Evolutionary conservation across 2,113 vertebrate species (phyloP), one percentile per base, ranked within the genome.

Genomic region (Pleuronectes platessa): DNA sequence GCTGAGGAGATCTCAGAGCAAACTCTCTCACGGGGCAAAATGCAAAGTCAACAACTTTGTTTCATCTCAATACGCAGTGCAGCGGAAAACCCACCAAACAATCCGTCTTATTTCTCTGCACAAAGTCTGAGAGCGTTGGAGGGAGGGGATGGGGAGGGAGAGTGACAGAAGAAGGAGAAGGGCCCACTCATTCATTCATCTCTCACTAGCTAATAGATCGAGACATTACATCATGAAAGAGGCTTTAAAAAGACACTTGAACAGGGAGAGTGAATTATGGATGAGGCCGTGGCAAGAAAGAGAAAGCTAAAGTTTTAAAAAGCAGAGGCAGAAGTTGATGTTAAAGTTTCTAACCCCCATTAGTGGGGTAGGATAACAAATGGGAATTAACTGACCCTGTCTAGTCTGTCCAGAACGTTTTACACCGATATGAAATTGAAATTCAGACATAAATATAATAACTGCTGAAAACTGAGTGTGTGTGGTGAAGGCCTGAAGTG

Each of bases 231-330:
- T 71, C 82, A 76, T 79, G 53, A 63, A 78, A 74, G 71, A 56
- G 79, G 74, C 74, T 86, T 80, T 79, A 81, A 91, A 89, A 82
- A 86, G 68, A 86, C 65, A 79, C 65, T 83, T 84, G 70, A 85
- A 81, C 73, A 24, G 67, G 79, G 59, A 66, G 64, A 59, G 71
- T 89, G 82, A 91, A 93, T 90, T 81, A 90, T 84, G 63, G 56
- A 90, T 88, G 87, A 88, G 75, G 79, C 61, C 5, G n/a, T 70
- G 49, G 68, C n/a, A 67, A 87, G 58, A 81, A 68, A 86, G 74
- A 71, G 64, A 74, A 73, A 49, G 66, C 59, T n/a, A 77, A 78
- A 78, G 47, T 84, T 62, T 20, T 6, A 35, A 9, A 15, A 13
- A 51, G 47, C 47, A 51, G 47, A 17, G 5, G 47, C 5, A 51